Base-by-base conservation (phyloP, 2,888 invertebrate species). In the Xestia sexstrigata region DNA sequence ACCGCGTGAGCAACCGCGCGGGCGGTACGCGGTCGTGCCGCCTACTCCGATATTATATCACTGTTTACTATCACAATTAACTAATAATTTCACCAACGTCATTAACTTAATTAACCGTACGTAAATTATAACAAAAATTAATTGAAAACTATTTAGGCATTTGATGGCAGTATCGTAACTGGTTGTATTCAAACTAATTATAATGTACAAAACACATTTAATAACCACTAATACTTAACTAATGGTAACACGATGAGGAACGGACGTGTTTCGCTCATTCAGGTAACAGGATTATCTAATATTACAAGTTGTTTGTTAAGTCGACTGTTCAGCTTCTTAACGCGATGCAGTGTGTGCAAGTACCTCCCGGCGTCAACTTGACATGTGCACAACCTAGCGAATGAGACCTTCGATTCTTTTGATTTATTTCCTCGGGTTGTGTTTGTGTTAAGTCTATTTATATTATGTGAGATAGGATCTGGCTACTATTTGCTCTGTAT, bases 171-270 rank as follows among this genome's bases (percentile, higher is more conserved):
- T 96, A 94, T 95, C 92, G 94, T 95, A 95, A 96, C 95, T 95
- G 96, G 95, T 96, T 96, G 95, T 95, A 91, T 94, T 93, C 93
- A 87, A 95, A 95, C 94, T 95, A 94, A 95, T 94, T 94, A 95
- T 91, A 95, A 95, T 95, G 90, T 95, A 96, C 94, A 95, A 94
- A 95, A 94, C 92, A 93, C 89, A 87, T 88, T 91, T 90, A 79
- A 91, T 93, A 93, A 89, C 87, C 84, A 85, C 95, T 96, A 95
- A 95, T 89, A 93, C 96, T 96, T 95, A 96, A 93, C 93, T 96
- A 96, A 95, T 96, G 96, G 96, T 96, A 96, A 96, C 96, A 93
- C 93, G 92, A 94, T 93, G 95, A 96, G 96, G 96, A 96, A 95
- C 96, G 94, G 94, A 95, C 93, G 92, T 92, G 92, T 93, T 91